Evolutionary conservation across 2,888 invertebrate species (phyloP), one percentile per base, ranked within the genome.

Genomic region (Heliconius ismenius): DNA sequence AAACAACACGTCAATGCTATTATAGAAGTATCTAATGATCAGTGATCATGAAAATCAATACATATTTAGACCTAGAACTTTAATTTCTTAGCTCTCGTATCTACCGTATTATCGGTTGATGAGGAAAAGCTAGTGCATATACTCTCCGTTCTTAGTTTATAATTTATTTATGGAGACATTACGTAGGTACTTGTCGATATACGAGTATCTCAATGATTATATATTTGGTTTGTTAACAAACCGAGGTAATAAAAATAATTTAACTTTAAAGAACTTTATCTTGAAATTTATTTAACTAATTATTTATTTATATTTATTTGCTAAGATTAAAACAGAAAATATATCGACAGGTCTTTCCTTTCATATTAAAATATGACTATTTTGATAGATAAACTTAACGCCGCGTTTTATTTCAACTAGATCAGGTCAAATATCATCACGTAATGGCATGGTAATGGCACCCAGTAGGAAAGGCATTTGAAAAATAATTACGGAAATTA

Each of bases 1-100:
- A 73, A 81, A 79, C 79, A 78, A 81, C 80, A 77, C 77, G 79
- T 79, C 63, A 64, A 65, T 54, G 49, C 69, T 64, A 26, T 26
- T 68, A 69, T 69, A 49, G 28, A 49, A 58, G 58, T 70, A 24
- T 67, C 18, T 67, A 58, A 70, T 58, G 70, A 70, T 15, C 70
- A 70, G 32, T 58, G 15, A 15, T 36, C 58, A 36, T 70, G 70
- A 70, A 69, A 70, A 70, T 32, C 58, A 36, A 58, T 58, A 65
- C n/a, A n/a, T 32, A 0, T 64, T 3, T 32, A 32, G 64, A 64
- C 9, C 3, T 64, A 65, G 7, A 62, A 26, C 2, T 24, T 62
- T 6, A 24, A 6, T 15, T 62, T 60, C 3, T 60, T 26, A 26
- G 15, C 2, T 62, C 7, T 15, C 13, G 24, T 62, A 15, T 62